Percentiles rank a stretch among this genome's conserved stretches.
These are phyloP conservation scores for Nemapogon koenigi DNA, from an alignment of 2,888 invertebrate genomes.

Conservation along the genomic window DNA sequence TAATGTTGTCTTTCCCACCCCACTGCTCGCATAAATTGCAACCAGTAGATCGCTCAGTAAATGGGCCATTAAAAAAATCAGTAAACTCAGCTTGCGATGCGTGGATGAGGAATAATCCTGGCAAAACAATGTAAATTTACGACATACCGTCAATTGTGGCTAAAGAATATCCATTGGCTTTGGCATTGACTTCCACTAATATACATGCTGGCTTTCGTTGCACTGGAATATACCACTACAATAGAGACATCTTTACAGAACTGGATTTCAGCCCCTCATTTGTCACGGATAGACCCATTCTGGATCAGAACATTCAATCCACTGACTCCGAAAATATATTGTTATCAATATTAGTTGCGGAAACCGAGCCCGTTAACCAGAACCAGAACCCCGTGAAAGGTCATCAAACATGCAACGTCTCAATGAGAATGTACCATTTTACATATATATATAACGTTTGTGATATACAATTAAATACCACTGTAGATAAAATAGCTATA, in stretches of 20 bases:
- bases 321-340: too few species aligned
- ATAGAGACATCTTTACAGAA: slow-evolving; percentile 14
- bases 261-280: slow-evolving; percentile 14
- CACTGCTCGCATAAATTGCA: slow-evolving; percentile 16
- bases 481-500: too few species aligned
- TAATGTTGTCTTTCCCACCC: slow-evolving; percentile 13
- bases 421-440: too few species aligned
- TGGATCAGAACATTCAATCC: too few species aligned
- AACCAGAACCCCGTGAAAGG: too few species aligned
- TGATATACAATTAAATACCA: too few species aligned
- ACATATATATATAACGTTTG: too few species aligned
- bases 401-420: too few species aligned
- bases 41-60: slow-evolving; percentile 14
- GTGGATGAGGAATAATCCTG: background rate
- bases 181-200: slow-evolving; percentile 16
- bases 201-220: slow-evolving; percentile 17
- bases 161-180: slow-evolving; percentile 17
- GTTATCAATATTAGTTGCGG: too few species aligned
- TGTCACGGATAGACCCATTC: slow-evolving; percentile 16
- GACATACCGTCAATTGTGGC: slow-evolving; percentile 20
- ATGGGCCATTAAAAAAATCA: slow-evolving; percentile 16
- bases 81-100: slow-evolving; percentile 13
- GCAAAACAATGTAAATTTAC: slow-evolving; percentile 14
- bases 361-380: too few species aligned
- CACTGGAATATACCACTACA: slow-evolving; percentile 18